Conservation (phyloP, 2,888 invertebrate genomes). For the Mimas tiliae region DNA sequence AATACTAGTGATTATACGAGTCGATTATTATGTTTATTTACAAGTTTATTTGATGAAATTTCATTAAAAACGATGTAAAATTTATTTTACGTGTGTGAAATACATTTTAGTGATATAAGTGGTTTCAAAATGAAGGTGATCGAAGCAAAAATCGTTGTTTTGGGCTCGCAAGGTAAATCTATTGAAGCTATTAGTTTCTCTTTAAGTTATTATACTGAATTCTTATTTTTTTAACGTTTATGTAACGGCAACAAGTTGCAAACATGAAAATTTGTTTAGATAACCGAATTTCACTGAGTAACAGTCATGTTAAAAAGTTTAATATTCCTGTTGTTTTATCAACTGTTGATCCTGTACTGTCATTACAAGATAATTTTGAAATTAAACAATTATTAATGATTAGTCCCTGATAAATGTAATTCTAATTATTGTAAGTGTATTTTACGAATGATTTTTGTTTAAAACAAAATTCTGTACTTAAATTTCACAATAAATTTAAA, state of each 20-base stretch:
- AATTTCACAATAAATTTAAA: neutral
- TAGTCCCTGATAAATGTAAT: no score
- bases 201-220: neutral
- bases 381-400: neutral
- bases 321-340: neutral
- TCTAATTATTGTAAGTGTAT: no score
- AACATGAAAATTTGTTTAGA: neutral
- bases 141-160: conserved; percentile 93
- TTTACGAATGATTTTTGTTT: neutral
- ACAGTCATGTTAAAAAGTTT: neutral
- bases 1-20: no score
- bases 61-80: conserved; percentile 42
- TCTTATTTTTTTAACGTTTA: neutral
- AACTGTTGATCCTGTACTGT: conserved; percentile 1
- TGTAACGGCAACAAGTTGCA: neutral
- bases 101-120: conserved; percentile 32
- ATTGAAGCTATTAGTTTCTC: neutral
- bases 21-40: conserved; percentile 10
- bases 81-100: conserved; percentile 28
- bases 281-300: neutral
- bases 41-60: conserved; percentile 11
- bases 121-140: conserved; percentile 87
- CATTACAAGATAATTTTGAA: conserved; percentile 4
- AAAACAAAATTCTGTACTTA: neutral
- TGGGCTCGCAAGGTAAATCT: conserved; percentile 91